These are phyloP conservation scores for Sipha maydis DNA, from an alignment of 2,888 invertebrate species.

Conservation along the genomic window DNA sequence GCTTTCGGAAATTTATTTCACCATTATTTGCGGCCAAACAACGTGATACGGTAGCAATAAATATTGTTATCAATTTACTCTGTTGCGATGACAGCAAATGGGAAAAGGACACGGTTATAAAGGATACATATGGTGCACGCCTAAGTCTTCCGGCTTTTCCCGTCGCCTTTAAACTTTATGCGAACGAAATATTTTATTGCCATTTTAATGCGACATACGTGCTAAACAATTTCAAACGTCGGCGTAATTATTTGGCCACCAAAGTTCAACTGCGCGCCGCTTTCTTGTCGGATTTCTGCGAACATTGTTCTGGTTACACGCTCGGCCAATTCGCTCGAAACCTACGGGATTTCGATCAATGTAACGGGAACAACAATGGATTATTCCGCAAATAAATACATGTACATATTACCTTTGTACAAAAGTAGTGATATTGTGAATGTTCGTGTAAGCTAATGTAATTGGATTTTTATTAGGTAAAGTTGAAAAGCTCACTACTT, in stretches of 20 bases:
- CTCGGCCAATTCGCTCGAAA: background rate
- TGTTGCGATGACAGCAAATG: too few relatives aligned
- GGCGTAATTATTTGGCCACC: too few relatives aligned
- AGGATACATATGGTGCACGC: too few relatives aligned
- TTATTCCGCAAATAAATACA: background rate
- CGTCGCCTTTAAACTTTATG: background rate
- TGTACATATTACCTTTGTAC: background rate
- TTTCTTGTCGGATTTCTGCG: background rate
- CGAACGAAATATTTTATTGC: background rate
- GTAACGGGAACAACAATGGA: background rate
- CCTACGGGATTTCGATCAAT: background rate
- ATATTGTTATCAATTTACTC: too few relatives aligned
- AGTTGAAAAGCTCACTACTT: constrained; percentile 7
- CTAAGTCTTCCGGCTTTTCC: background rate
- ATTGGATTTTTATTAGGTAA: constrained; percentile 41
- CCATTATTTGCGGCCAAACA: too few relatives aligned
- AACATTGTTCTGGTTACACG: background rate
- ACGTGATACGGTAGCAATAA: too few relatives aligned
- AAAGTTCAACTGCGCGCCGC: background rate
- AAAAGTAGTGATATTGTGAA: background rate
- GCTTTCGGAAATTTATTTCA: too few relatives aligned
- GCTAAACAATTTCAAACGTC: too few relatives aligned
- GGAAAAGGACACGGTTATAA: too few relatives aligned
- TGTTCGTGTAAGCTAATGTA: constrained; percentile 30
- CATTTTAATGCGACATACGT: background rate